Evolutionary conservation across 1,140 invertebrate genomes (phyloP).

Genomic region (Eurosta solidaginis): DNA sequence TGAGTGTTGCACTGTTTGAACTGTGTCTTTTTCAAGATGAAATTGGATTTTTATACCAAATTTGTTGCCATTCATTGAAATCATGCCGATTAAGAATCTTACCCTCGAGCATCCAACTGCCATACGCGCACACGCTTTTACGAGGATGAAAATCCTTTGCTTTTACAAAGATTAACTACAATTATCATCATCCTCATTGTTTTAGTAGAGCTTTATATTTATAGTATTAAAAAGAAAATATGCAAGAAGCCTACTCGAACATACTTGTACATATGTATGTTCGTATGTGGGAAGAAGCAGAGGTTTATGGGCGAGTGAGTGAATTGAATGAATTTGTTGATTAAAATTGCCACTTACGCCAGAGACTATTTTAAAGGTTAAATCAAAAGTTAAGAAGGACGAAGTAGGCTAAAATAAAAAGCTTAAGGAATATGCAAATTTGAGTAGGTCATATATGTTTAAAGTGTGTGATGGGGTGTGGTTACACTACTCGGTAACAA

Average conservation of each 20-base stretch:
- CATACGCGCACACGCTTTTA: not conserved
- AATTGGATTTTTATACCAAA: not conserved
- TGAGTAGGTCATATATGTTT: no score
- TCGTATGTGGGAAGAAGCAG: not conserved
- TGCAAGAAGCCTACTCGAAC: no score
- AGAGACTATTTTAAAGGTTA: no score
- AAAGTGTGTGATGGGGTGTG: no score
- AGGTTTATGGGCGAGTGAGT: slow-evolving; percentile 39
- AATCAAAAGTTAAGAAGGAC: not conserved
- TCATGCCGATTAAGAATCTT: not conserved
- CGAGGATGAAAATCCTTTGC: not conserved
- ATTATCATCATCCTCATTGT: no score
- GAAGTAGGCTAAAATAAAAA: no score
- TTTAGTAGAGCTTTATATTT: no score
- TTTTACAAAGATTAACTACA: slow-evolving; percentile 19
- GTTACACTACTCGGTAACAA: no score
- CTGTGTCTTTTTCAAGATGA: not conserved
- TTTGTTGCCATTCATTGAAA: slow-evolving; percentile 48
- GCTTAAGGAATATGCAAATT: no score
- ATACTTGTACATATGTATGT: no score
- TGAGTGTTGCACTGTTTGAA: not conserved
- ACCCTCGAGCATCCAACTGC: not conserved
- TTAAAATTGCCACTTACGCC: slow-evolving; percentile 52
- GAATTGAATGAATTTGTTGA: slow-evolving; percentile 59
- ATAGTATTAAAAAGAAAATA: no score